phyloP scores from a whole-genome alignment of 2,797 vertebrate species.

The Lacerta bilineata region DNA sequence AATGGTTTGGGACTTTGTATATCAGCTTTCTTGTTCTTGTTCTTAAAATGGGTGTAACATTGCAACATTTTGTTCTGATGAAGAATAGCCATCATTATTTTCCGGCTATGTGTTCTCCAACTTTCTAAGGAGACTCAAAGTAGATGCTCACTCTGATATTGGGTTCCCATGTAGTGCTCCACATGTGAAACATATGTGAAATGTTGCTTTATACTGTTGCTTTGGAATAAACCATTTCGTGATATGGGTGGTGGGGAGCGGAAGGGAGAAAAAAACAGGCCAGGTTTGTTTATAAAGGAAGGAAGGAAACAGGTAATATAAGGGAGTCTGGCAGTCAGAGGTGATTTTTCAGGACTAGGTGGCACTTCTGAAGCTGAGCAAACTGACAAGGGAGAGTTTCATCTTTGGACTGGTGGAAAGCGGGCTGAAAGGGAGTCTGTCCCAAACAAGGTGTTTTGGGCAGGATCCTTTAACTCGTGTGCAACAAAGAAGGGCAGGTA shows the following conservation, averaged over 20 bases:
- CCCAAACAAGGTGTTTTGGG: neutral
- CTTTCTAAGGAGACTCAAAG: neutral
- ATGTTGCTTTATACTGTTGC: neutral
- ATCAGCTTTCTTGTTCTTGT: neutral
- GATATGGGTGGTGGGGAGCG: neutral
- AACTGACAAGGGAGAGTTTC: neutral
- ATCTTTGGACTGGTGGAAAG: neutral
- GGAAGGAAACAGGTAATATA: neutral
- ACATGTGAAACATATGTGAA: neutral
- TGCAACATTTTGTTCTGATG: neutral
- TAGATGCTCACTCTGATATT: neutral
- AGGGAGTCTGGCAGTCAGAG: neutral
- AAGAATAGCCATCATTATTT: neutral
- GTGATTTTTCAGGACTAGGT: neutral
- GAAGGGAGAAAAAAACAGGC: neutral
- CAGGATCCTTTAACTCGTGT: accelerated
- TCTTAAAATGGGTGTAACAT: neutral
- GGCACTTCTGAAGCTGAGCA: neutral
- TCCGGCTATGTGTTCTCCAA: neutral
- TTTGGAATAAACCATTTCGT: neutral
- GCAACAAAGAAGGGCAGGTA: neutral
- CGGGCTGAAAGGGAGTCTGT: too few species aligned
- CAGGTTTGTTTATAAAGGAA: neutral
- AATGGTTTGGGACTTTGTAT: neutral
- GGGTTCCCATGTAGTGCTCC: neutral